Evolutionary conservation across 2,113 vertebrate species (phyloP).

Genomic region (Megaceryle maxima): DNA sequence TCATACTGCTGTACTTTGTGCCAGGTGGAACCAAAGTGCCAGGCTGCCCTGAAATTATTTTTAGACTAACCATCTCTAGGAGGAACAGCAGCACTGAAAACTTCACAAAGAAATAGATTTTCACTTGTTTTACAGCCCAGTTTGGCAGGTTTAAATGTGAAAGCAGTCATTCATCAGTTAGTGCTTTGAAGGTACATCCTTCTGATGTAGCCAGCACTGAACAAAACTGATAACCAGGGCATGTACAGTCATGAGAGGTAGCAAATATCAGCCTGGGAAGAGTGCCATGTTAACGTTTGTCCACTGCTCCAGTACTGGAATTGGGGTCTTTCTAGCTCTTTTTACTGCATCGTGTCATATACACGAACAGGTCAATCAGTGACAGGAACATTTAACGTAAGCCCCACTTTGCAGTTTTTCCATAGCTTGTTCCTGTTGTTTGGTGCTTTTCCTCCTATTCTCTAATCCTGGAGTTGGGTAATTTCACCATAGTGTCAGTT

Average conservation of each 20-base stretch:
- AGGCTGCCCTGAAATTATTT: not conserved
- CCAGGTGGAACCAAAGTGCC: not conserved
- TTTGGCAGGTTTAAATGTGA: not conserved
- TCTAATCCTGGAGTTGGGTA: not conserved
- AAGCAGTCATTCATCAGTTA: not conserved
- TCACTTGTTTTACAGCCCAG: not conserved
- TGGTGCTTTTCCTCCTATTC: not conserved
- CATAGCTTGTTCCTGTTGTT: not conserved
- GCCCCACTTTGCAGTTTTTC: not conserved
- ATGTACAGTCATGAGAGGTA: not conserved
- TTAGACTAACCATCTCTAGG: not conserved
- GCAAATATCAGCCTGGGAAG: not conserved
- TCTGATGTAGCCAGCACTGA: not conserved
- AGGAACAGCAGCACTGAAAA: not conserved
- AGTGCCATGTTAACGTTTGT: not conserved
- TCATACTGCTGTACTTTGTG: not conserved
- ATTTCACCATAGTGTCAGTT: not conserved
- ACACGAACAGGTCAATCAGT: not conserved
- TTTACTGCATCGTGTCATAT: not conserved
- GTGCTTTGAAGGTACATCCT: not conserved
- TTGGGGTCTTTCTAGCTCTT: not conserved
- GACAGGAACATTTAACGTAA: not conserved
- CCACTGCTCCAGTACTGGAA: not conserved
- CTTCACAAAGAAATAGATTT: not conserved
- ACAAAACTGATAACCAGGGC: not conserved